Conservation (phyloP, 2,888 invertebrate species). For the Plagodis dolabraria region DNA sequence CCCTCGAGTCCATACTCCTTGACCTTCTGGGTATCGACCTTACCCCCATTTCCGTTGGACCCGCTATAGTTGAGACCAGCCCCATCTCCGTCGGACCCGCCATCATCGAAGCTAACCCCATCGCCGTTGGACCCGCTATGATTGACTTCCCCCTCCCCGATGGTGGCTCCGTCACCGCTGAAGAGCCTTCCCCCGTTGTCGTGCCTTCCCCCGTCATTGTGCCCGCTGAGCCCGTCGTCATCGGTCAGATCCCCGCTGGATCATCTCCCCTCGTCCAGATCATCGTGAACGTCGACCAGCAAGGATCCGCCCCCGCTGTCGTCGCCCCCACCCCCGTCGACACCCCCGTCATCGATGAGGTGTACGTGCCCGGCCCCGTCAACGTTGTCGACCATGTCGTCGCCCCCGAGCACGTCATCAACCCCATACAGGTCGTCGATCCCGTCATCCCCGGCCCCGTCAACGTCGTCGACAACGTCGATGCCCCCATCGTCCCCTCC, state of each 20-base stretch:
- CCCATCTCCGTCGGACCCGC: constrained; percentile 36
- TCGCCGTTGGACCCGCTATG: constrained; percentile 37
- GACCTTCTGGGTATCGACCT: constrained; percentile 46
- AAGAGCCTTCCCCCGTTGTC: constrained; percentile 21
- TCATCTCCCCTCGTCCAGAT: constrained; percentile 50
- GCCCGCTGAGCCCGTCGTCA: constrained; percentile 31
- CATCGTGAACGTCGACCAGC: constrained; percentile 51
- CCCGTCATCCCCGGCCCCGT: constrained; percentile 28
- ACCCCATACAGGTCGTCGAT: constrained; percentile 29
- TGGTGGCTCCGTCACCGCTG: constrained; percentile 37
- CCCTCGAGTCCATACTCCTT: constrained; percentile 36
- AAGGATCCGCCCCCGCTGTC: constrained; percentile 35
- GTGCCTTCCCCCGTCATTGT: constrained; percentile 13
- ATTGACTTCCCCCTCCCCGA: constrained; percentile 28
- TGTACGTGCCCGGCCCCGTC: constrained; percentile 24
- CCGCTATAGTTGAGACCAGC: constrained; percentile 47
- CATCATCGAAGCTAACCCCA: constrained; percentile 32
- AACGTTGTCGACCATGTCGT: constrained; percentile 33
- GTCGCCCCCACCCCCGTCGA: constrained; percentile 31
- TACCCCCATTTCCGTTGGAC: constrained; percentile 18
- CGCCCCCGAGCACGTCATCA: constrained; percentile 22
- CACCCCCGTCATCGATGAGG: constrained; percentile 24
- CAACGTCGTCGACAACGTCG: constrained; percentile 16
- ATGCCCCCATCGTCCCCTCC: constrained; percentile 35
- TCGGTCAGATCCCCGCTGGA: constrained; percentile 30